Percentiles rank a stretch among this genome's conserved stretches.
These are phyloP conservation scores for Platysternon megacephalum DNA, from an alignment of 2,113 vertebrate species.

Conservation along the genomic window DNA sequence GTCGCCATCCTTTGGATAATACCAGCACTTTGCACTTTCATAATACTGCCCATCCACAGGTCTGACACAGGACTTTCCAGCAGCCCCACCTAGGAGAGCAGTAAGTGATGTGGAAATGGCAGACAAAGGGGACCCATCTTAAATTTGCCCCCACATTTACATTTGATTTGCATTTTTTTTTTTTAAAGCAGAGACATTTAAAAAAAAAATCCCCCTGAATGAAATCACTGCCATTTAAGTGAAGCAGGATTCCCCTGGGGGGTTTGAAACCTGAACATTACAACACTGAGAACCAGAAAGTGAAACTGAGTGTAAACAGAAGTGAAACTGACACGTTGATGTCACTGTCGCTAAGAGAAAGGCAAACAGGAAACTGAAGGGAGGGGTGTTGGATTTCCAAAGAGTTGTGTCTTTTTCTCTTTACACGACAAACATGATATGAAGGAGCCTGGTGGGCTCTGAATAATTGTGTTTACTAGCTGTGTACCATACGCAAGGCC, in stretches of 20 bases:
- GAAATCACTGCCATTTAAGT: too few species aligned
- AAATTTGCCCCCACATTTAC: neutral
- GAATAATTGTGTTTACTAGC: too few species aligned
- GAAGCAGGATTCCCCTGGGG: too few species aligned
- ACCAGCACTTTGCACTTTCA: too few species aligned
- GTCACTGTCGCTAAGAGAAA: neutral
- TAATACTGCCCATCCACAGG: too few species aligned
- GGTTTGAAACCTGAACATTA: too few species aligned
- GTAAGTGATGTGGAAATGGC: too few species aligned
- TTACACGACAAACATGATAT: neutral
- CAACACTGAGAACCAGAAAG: neutral
- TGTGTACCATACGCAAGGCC: too few species aligned
- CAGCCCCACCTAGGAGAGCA: too few species aligned
- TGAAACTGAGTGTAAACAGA: neutral
- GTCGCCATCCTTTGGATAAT: too few species aligned
- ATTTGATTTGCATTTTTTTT: neutral
- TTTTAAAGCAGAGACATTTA: neutral
- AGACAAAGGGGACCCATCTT: neutral
- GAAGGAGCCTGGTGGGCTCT: neutral
- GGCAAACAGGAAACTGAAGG: neutral
- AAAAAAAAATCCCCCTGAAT: too few species aligned
- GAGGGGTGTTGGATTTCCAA: neutral
- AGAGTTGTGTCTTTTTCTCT: neutral
- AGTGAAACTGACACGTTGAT: neutral
- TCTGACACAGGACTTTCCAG: too few species aligned